These are phyloP conservation scores for Tetramorium alpestre DNA, from an alignment of 1,140 invertebrate species.

Conservation along the genomic window DNA sequence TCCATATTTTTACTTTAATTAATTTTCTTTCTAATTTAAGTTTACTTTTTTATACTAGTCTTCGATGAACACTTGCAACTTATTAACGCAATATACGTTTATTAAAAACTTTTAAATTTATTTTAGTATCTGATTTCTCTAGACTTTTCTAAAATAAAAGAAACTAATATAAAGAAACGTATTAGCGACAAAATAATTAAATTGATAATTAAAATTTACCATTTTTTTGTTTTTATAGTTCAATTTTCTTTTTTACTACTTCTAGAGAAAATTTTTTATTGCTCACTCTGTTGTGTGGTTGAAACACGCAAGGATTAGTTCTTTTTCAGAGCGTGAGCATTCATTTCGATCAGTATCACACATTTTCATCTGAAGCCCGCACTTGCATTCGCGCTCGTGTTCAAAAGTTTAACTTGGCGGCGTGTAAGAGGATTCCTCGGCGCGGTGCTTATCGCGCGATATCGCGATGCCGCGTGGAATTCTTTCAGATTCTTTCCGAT, in stretches of 20 bases:
- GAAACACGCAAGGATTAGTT: not conserved
- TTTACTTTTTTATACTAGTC: not conserved
- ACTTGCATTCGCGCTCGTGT: slow-evolving; percentile 5
- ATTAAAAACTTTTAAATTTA: not conserved
- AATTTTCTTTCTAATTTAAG: not conserved
- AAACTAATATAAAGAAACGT: not conserved
- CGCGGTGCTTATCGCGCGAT: slow-evolving; percentile 56
- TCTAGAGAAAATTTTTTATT: not conserved
- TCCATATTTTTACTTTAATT: not conserved
- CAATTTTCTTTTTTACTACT: not conserved
- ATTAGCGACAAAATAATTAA: not conserved
- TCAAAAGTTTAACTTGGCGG: slow-evolving; percentile 25
- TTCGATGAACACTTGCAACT: not conserved
- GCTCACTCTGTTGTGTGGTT: not conserved
- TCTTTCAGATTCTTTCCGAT: slow-evolving; percentile 54
- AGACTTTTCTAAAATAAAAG: not conserved
- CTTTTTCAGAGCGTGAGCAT: not conserved
- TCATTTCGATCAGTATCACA: not conserved
- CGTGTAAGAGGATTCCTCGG: slow-evolving; percentile 51
- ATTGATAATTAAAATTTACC: not conserved
- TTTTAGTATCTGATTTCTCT: not conserved
- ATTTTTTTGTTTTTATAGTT: not conserved
- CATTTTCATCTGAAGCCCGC: not conserved
- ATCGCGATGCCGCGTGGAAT: slow-evolving; percentile 36
- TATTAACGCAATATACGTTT: not conserved